Evolutionary conservation across 2,797 vertebrate species (phyloP), one percentile per base, ranked within the genome.

Genomic region (Dermochelys coriacea): DNA sequence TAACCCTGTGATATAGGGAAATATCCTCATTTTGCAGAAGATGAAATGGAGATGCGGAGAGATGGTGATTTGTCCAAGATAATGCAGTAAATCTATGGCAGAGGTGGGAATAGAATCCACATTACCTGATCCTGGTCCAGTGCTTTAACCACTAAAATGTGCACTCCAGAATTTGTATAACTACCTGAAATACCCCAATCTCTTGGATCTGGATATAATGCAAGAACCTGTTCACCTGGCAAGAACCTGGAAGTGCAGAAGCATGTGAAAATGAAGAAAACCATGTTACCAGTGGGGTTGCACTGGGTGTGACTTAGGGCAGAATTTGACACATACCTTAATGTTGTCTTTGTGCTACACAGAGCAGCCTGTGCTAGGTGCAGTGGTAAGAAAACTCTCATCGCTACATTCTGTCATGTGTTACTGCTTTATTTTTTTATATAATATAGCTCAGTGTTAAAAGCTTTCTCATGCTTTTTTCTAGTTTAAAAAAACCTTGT

Each of bases 321-420:
- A 68, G 59, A 85, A 86, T 0, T 1, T 2, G 3, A 3, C 80
- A 52, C 0, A 0, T 54, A 61, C 21, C 12, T 37, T 2, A 45
- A 41, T 12, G n/a, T 87, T 37, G 64, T 11, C 64, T 37, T 93
- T 91, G 25, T 88, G 18, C 41, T 47, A 29, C 41, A 52, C 4
- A 52, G 71, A 61, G 31, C 37, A 47, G 18, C 29, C 18, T 59
- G 18, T 45, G 41, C 27, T 31, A 31, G 54, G 55, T 41, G 5
- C 18, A 57, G 10, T 5, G 31, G 27, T 49, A 47, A 82, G 29
- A 59, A 82, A 82, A 57, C 15, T 34, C 41, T 37, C 29, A 82
- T 59, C 27, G 19, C 8, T 59, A 59, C 27, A 59, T 41, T 82
- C 25, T 51, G 21, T 82, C 16, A 4, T 21, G 54, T 57, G 27